Evolutionary conservation across 2,113 vertebrate genomes (phyloP).

Genomic region (Typhlomys cinereus): DNA sequence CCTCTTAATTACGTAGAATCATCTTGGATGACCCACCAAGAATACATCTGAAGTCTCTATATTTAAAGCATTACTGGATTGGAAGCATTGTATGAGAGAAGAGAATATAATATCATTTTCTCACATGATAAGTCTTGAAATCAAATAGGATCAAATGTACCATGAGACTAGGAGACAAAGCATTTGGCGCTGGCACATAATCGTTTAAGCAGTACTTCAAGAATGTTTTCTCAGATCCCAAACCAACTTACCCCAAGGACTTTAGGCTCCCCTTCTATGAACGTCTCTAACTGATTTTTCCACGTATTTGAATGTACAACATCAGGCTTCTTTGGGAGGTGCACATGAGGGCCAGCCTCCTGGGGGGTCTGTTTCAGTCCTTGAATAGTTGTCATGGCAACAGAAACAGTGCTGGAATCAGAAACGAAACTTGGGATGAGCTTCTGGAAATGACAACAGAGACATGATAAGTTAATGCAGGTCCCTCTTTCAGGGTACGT

Average conservation of each 20-base stretch:
- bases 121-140: neutral
- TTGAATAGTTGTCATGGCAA: neutral
- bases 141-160: neutral
- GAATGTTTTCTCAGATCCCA: neutral
- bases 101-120: neutral
- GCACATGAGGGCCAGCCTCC: neutral
- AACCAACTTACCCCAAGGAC: slow-evolving; percentile 44
- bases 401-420: neutral
- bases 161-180: neutral
- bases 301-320: neutral
- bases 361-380: neutral
- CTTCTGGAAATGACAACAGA: neutral
- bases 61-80: neutral
- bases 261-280: slow-evolving; percentile 64
- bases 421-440: neutral
- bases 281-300: slow-evolving; percentile 17
- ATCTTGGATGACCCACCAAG: neutral
- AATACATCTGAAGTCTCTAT: neutral
- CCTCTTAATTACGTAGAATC: neutral
- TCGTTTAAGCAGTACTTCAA: neutral
- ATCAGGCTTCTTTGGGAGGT: neutral
- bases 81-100: neutral
- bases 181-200: too few relatives aligned
- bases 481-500: neutral
- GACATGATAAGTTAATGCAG: neutral